phyloP scores from a whole-genome alignment of 1,140 invertebrate species.

The Protaetia brevitarsis region DNA sequence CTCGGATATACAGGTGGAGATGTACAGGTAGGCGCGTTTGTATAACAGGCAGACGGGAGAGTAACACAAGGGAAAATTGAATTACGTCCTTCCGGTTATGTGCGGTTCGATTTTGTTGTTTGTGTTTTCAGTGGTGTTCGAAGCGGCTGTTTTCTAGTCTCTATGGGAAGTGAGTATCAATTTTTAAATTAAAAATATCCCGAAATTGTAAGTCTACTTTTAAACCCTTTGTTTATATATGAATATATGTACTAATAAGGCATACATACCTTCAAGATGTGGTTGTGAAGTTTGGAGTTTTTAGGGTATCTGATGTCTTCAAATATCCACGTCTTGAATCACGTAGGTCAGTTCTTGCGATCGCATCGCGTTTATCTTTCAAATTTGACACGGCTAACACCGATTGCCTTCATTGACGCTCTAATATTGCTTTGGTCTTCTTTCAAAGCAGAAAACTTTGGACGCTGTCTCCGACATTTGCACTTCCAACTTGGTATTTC shows the following conservation, averaged over 20 bases:
- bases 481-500: slow-evolving; percentile 73
- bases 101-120: slow-evolving; percentile 10
- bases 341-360: slow-evolving; percentile 50
- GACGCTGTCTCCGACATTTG: slow-evolving; percentile 65
- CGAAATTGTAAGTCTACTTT: too few relatives aligned
- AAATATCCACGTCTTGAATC: slow-evolving; percentile 51
- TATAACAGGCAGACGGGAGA: background rate
- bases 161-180: background rate
- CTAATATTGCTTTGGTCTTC: slow-evolving; percentile 74
- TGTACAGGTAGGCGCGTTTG: background rate
- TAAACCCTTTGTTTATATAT: too few relatives aligned
- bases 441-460: slow-evolving; percentile 65
- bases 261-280: slow-evolving; percentile 54
- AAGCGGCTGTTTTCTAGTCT: background rate
- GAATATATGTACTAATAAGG: background rate
- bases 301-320: slow-evolving; percentile 50
- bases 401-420: slow-evolving; percentile 69
- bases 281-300: slow-evolving; percentile 54
- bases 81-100: slow-evolving; percentile 2
- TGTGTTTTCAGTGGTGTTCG: background rate
- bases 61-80: slow-evolving; percentile 7
- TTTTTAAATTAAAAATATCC: background rate
- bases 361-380: slow-evolving; percentile 61
- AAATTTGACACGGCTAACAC: slow-evolving; percentile 69
- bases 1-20: background rate